phyloP scores from a whole-genome alignment of 2,113 vertebrate genomes.

The Geococcyx californianus region DNA sequence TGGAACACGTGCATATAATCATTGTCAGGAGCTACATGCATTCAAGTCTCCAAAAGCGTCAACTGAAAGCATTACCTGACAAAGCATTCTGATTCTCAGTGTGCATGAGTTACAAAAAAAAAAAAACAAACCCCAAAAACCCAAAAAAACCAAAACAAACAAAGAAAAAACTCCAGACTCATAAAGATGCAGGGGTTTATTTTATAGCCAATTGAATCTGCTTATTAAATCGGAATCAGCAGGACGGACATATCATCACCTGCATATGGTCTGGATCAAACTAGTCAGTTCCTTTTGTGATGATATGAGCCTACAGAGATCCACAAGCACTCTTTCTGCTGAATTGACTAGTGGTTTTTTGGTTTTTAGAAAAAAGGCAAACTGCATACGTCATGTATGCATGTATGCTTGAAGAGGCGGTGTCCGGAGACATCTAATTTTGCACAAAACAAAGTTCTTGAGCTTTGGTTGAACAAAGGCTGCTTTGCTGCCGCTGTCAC shows the following conservation, averaged over 20 bases:
- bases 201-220: background rate
- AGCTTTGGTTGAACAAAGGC: conserved; percentile 5
- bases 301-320: background rate
- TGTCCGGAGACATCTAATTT: background rate
- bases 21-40: conserved; percentile 29
- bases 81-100: conserved; percentile 45
- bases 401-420: background rate
- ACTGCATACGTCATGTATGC: background rate
- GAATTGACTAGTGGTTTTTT: conserved; percentile 13
- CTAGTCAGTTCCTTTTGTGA: conserved; percentile 38
- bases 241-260: background rate
- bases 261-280: conserved; percentile 13
- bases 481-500: background rate
- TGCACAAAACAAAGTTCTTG: background rate
- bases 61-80: conserved; percentile 50
- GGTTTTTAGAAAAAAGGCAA: conserved; percentile 21
- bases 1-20: conserved; percentile 49
- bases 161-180: background rate
- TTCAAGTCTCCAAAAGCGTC: conserved; percentile 49
- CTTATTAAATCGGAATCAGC: conserved; percentile 4
- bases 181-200: conserved; percentile 18
- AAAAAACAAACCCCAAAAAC: background rate
- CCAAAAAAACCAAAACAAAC: background rate
- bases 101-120: conserved; percentile 26
- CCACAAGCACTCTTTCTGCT: background rate